Conservation (phyloP, 2,113 vertebrate species). For the Pterocles burchelli region DNA sequence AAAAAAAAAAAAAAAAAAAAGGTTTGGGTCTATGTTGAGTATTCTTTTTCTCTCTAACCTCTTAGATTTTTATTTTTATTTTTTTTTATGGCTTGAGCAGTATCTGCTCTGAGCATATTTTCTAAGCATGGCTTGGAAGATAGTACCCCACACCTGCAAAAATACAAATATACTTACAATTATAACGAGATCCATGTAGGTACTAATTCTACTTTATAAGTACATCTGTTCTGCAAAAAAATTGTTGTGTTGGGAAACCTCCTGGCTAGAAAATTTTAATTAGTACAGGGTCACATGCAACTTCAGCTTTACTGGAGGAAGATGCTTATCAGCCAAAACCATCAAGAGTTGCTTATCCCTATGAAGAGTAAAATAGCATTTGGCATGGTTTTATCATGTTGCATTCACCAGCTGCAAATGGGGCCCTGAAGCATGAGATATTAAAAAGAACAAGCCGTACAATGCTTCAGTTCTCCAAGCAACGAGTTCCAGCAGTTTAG, state of each 20-base stretch:
- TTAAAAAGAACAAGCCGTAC: constrained; percentile 62
- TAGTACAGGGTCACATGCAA: background rate
- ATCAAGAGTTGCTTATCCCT: constrained; percentile 40
- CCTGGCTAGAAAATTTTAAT: constrained; percentile 19
- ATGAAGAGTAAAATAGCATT: constrained; percentile 46
- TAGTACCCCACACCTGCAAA: background rate
- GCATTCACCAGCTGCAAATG: constrained; percentile 52
- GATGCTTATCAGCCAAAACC: constrained; percentile 14
- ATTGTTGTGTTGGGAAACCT: background rate
- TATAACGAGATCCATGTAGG: background rate
- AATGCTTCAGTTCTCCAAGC: constrained; percentile 53
- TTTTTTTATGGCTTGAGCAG: background rate
- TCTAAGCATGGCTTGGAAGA: background rate
- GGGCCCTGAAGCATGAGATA: constrained; percentile 53
- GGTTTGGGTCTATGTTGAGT: background rate
- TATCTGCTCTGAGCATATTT: background rate
- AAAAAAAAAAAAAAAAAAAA: background rate
- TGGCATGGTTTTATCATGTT: constrained; percentile 51
- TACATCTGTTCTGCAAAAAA: background rate
- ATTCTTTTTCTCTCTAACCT: background rate
- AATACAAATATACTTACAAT: background rate
- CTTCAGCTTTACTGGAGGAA: constrained; percentile 21
- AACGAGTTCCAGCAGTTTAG: constrained; percentile 47
- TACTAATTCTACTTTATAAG: background rate
- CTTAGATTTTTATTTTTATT: background rate